A percentile compares a stretch with the other conserved stretches of the same genome.
Conservation (phyloP, 2,797 vertebrate genomes). For the Rhodeus uyekii region DNA sequence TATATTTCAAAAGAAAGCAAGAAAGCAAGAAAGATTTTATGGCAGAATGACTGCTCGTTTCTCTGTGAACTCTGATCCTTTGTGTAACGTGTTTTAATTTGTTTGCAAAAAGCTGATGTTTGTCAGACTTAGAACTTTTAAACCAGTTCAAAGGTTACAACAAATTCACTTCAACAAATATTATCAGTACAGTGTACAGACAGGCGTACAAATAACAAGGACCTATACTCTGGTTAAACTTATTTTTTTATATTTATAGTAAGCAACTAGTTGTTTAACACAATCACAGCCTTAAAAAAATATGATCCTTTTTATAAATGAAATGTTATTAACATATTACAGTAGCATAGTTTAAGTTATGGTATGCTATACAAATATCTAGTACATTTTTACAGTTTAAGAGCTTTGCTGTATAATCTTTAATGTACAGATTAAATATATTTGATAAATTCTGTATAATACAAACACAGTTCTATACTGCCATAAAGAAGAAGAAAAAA, state of each 20-base stretch:
- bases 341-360: background rate
- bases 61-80: background rate
- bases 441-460: slow-evolving; percentile 6
- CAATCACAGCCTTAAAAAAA: background rate
- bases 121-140: slow-evolving; percentile 34
- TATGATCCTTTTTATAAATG: background rate
- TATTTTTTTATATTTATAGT: background rate
- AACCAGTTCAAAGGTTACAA: slow-evolving; percentile 39
- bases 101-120: slow-evolving; percentile 29
- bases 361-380: background rate
- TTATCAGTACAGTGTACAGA: background rate
- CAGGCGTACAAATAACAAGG: background rate
- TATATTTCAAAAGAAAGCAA: slow-evolving; percentile 13
- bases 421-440: slow-evolving; percentile 32
- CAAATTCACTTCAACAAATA: slow-evolving; percentile 8
- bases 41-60: background rate
- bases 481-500: background rate
- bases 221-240: background rate
- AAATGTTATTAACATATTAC: background rate
- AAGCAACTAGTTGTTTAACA: slow-evolving; percentile 2
- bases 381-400: slow-evolving; percentile 6
- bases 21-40: background rate
- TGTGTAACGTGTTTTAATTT: background rate
- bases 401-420: slow-evolving; percentile 3
- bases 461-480: background rate